Evolutionary conservation across 35 echinoderm and acorn worm genomes (phyloP).

Genomic region (Heliocidaris tuberculata): DNA sequence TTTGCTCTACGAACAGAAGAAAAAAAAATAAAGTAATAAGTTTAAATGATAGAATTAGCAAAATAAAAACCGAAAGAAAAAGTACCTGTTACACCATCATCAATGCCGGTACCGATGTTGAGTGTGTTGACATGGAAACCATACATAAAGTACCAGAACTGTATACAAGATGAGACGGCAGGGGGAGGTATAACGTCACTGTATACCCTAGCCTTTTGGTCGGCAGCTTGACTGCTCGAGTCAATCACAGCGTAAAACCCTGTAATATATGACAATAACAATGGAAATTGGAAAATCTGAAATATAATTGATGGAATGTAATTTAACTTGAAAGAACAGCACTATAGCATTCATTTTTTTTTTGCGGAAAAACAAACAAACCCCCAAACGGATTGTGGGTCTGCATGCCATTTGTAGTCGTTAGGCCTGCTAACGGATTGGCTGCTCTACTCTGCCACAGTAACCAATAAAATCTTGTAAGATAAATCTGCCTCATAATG

Average conservation of each 20-base stretch:
- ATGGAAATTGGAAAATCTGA: background rate
- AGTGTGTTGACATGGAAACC: slow-evolving; percentile 51
- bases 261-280: background rate
- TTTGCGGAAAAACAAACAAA: no score
- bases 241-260: slow-evolving; percentile 25
- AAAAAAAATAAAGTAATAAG: background rate
- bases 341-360: no score
- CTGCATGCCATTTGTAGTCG: no score
- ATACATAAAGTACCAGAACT: slow-evolving; percentile 69
- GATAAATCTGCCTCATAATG: no score
- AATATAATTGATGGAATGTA: no score
- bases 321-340: no score
- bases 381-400: no score
- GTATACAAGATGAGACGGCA: slow-evolving; percentile 29
- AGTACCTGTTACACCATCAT: slow-evolving; percentile 21
- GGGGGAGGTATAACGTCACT: slow-evolving; percentile 30
- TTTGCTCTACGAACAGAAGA: background rate
- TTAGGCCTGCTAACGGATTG: no score
- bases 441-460: no score
- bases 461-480: no score
- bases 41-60: background rate
- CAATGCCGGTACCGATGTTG: slow-evolving; percentile 20
- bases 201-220: slow-evolving; percentile 20
- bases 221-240: background rate
- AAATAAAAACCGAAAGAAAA: background rate